Conservation (phyloP, 2,888 invertebrate genomes). For the Drosophila ustulata region DNA sequence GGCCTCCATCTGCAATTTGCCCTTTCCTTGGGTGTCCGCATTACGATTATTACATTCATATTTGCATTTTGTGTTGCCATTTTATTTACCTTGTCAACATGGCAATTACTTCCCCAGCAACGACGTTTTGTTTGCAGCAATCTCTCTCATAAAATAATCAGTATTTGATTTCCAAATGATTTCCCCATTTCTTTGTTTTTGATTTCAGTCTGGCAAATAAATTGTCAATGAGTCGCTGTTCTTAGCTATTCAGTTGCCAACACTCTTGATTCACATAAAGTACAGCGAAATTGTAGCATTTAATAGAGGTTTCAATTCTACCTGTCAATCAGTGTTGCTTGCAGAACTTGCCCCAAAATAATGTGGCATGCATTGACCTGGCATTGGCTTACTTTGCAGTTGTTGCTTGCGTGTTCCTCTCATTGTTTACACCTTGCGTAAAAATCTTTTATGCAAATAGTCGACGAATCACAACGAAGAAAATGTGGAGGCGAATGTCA, state of each 20-base stretch:
- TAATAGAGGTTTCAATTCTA: no score
- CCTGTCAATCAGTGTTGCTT: neutral
- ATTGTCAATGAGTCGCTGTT: conserved; percentile 12
- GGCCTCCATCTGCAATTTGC: neutral
- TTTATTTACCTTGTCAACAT: conserved; percentile 55
- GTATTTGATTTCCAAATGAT: conserved; percentile 42
- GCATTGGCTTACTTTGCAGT: conserved; percentile 54
- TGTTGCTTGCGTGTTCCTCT: conserved; percentile 11
- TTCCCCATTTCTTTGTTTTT: neutral
- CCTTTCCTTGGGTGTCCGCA: conserved; percentile 2
- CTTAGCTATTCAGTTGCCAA: neutral
- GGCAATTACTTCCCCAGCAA: conserved; percentile 29
- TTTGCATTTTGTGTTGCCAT: conserved; percentile 42
- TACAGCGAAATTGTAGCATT: no score
- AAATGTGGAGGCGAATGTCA: conserved; percentile 34
- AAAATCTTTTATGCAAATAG: conserved; percentile 68
- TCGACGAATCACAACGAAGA: conserved; percentile 20
- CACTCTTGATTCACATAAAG: no score
- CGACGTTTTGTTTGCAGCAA: conserved; percentile 2
- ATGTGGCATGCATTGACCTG: conserved; percentile 41
- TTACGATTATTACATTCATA: conserved; percentile 49
- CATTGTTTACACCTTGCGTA: conserved; percentile 62
- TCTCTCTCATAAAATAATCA: conserved; percentile 44
- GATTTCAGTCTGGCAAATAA: conserved; percentile 11
- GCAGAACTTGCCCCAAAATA: neutral